A percentile compares a stretch with the other conserved stretches of the same genome.
These are phyloP conservation scores for Drosophila meridionalis DNA, from an alignment of 2,888 invertebrate genomes.

Conservation along the genomic window DNA sequence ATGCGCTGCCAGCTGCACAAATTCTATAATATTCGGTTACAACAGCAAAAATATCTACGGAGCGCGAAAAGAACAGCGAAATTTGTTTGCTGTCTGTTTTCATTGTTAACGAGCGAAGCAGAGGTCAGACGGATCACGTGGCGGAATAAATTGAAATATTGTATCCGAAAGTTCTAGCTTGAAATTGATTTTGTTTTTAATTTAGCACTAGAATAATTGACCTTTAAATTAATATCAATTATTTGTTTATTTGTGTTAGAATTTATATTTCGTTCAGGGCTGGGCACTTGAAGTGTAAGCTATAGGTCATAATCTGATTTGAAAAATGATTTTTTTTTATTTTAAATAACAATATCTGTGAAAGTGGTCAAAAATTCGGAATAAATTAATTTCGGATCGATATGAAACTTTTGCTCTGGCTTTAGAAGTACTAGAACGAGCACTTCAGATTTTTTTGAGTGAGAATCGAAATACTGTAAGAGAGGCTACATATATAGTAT, in stretches of 20 bases:
- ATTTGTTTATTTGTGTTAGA: background rate
- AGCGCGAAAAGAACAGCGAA: background rate
- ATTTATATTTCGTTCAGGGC: background rate
- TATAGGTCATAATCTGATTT: background rate
- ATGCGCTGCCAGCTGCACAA: constrained; percentile 8
- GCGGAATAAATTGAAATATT: background rate
- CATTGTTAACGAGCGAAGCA: background rate
- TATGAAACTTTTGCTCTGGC: too few species aligned
- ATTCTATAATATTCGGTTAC: constrained; percentile 11
- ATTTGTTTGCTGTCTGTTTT: background rate
- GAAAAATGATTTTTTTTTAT: background rate
- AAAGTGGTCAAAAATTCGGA: too few species aligned
- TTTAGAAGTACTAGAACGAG: too few species aligned
- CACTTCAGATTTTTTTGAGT: too few species aligned
- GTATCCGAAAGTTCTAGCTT: background rate
- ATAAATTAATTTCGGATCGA: too few species aligned
- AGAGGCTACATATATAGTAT: background rate
- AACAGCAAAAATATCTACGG: background rate
- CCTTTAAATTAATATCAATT: too few species aligned
- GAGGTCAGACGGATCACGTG: constrained; percentile 4
- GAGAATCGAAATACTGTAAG: too few species aligned
- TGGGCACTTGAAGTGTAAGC: background rate
- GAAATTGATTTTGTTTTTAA: background rate
- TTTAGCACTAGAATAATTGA: too few species aligned
- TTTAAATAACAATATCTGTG: too few species aligned